Conservation (phyloP, 1,140 invertebrate species). For the Dinothrombium tinctorium region DNA sequence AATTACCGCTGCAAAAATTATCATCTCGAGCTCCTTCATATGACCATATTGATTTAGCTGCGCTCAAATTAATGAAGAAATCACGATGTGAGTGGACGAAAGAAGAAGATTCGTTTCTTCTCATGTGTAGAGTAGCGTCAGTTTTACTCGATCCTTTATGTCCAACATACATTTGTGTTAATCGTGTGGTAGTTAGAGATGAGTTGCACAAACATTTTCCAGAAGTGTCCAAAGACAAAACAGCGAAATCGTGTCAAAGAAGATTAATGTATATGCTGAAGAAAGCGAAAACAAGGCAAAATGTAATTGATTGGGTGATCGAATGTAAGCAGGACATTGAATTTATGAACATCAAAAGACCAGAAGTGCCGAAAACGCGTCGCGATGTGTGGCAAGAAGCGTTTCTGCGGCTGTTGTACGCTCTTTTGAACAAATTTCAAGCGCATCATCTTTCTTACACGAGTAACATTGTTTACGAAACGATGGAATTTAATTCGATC, state of each 20-base stretch:
- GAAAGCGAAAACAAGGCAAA: conserved; percentile 28
- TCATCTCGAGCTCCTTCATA: too few species aligned
- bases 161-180: conserved; percentile 24
- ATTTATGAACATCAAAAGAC: conserved; percentile 21
- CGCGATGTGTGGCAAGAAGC: conserved; percentile 10
- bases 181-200: conserved; percentile 31
- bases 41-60: conserved; percentile 39
- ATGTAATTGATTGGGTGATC: conserved; percentile 31
- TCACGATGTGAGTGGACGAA: conserved; percentile 24
- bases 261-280: conserved; percentile 36
- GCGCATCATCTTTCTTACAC: not conserved
- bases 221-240: conserved; percentile 34
- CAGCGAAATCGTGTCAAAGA: conserved; percentile 38
- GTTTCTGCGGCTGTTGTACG: conserved; percentile 14
- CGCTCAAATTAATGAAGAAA: conserved; percentile 34
- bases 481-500: conserved; percentile 5
- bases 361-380: conserved; percentile 9
- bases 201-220: conserved; percentile 29
- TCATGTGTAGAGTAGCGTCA: conserved; percentile 39
- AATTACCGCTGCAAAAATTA: too few species aligned
- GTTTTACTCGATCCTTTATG: conserved; percentile 33
- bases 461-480: not conserved
- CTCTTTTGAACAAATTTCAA: conserved; percentile 16
- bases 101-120: conserved; percentile 22
- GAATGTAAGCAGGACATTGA: conserved; percentile 33